Evolutionary conservation across 1,140 invertebrate species (phyloP), one percentile per base, ranked within the genome.

Genomic region (Cydia strobilella): DNA sequence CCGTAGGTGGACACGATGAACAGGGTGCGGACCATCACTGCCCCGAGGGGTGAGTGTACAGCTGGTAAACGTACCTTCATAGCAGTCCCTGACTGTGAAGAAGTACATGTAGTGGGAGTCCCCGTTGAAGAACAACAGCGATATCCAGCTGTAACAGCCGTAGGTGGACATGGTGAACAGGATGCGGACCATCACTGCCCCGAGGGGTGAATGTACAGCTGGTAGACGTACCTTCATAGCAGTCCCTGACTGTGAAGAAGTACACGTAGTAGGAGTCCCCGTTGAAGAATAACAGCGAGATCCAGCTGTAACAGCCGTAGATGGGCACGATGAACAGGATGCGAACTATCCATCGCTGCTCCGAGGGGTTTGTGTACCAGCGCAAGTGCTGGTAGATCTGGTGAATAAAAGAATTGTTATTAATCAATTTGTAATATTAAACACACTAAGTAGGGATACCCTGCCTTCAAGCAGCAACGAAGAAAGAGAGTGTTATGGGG

Each of bases 1-100:
- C 98, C 98, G 93, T 99, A 99, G 80, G 99, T 99, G 65, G 99
- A 99, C 72, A 99, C 98, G 86, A 99, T 99, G 89, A 99, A 99
- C 73, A 99, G 92, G 83, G 99, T 99, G 79, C 99, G 95, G 3
- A 99, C 98, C 98, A 99, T 89, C 98, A 95, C 94, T 99, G 99
- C 93, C 99, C 99, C 71, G 98, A 96, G 10, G 99, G 98, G 94
- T 99, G 97, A 71, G 96, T 97, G 90, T 97, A 97, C 96, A 20
- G 10, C 51, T 35, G 25, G 15, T 74, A 25, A 3, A 1, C 83
- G 84, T 94, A 98, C 97, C 98, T 96, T 99, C 99, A 94, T 99
- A 99, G 93, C 99, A 99, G 94, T 99, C 99, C 84, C 99, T 95
- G 78, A 99, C 96, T 71, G 98, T 99, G 93, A 99, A 99, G 94